Conservation (phyloP, 2,113 vertebrate species). For the Misgurnus mizolepis region DNA sequence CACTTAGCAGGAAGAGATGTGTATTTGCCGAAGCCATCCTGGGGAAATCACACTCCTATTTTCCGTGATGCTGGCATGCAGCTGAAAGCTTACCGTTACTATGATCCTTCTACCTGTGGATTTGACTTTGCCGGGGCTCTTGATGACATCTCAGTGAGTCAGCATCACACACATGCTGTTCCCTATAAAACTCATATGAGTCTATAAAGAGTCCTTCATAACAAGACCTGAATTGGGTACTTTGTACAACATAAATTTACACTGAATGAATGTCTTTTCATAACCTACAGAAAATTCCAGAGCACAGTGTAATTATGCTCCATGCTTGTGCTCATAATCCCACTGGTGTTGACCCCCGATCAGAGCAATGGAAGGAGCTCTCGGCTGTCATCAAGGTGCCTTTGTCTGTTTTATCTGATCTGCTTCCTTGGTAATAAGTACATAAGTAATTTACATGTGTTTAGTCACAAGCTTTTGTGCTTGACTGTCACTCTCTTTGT, state of each 20-base stretch:
- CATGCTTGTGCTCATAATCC: conserved; percentile 98
- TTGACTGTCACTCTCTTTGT: conserved; percentile 20
- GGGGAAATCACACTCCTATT: conserved; percentile 98
- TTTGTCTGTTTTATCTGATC: background rate
- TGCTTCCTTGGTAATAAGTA: conserved; percentile 39
- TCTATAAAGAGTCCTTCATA: background rate
- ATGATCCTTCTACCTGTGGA: conserved; percentile 90
- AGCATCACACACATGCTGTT: too few relatives aligned
- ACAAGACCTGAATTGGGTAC: background rate
- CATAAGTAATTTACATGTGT: background rate
- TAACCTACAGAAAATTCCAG: conserved; percentile 88
- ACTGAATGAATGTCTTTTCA: background rate
- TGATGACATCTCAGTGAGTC: conserved; percentile 93
- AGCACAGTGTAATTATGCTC: conserved; percentile 88
- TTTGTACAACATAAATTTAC: background rate
- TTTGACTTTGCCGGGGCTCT: conserved; percentile 93
- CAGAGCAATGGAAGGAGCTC: conserved; percentile 95
- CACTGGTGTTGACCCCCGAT: conserved; percentile 91
- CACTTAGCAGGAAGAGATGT: conserved; percentile 85
- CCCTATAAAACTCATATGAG: too few relatives aligned
- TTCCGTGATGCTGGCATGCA: conserved; percentile 95
- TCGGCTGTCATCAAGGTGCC: conserved; percentile 83
- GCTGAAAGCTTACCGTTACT: conserved; percentile 91
- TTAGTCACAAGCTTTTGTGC: background rate
- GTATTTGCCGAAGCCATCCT: conserved; percentile 92